Evolutionary conservation across 64 coral and sea anemone species (phyloP).

Genomic region (Pocillopora verrucosa): DNA sequence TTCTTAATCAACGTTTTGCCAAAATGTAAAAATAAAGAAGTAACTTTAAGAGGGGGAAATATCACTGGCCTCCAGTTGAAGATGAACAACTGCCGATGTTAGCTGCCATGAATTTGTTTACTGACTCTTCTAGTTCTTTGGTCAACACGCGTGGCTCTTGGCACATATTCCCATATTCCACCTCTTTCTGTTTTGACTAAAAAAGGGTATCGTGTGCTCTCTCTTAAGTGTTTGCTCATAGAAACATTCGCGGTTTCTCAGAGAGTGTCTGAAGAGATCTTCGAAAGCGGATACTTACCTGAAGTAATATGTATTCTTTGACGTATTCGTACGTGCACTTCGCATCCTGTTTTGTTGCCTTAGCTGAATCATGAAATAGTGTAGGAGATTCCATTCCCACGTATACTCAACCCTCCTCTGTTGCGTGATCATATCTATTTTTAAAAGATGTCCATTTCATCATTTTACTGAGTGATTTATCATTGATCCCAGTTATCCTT

Average conservation of each 20-base stretch:
- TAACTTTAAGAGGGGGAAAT: background rate
- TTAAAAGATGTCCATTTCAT: constrained; percentile 6
- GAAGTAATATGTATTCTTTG: background rate
- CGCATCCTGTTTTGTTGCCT: constrained; percentile 18
- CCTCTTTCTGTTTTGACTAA: background rate
- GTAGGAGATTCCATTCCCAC: constrained; percentile 13
- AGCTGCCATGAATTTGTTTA: background rate
- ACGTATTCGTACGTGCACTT: constrained; percentile 16
- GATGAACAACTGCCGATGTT: background rate
- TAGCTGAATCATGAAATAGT: background rate
- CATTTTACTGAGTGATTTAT: background rate
- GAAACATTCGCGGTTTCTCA: background rate
- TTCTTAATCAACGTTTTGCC: background rate
- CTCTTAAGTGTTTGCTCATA: background rate
- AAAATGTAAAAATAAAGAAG: background rate
- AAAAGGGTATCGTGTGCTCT: background rate
- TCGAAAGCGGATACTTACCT: background rate
- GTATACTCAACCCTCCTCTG: background rate
- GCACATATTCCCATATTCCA: background rate
- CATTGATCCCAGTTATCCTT: background rate
- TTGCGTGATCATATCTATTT: constrained; percentile 50
- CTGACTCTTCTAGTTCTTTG: background rate
- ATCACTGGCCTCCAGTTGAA: background rate
- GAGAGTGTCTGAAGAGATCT: background rate
- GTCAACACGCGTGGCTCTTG: background rate